Conservation (phyloP, 2,113 vertebrate genomes). For the human region GRCh38 chr21:41650501-41651000, state of each 20-base stretch:
- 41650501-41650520: neutral
- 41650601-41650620: too few relatives aligned
- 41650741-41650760: accelerated
- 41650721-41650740: accelerated
- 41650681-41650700: neutral
- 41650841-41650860: neutral
- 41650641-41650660: neutral
- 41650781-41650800: neutral
- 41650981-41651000: accelerated
- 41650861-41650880: accelerated
- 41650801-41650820: accelerated
- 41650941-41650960: too few relatives aligned
- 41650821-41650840: neutral
- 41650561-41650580: neutral
- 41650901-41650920: accelerated
- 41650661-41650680: neutral
- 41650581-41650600: neutral
- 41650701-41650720: neutral
- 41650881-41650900: accelerated
- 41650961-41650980: neutral
- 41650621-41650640: accelerated
- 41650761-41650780: accelerated
- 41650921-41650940: neutral
- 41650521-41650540: neutral
- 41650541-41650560: neutral